Evolutionary conservation across 2,113 vertebrate genomes (phyloP), one percentile per base, ranked within the genome.

Genomic region (Microcebus griseorufus): DNA sequence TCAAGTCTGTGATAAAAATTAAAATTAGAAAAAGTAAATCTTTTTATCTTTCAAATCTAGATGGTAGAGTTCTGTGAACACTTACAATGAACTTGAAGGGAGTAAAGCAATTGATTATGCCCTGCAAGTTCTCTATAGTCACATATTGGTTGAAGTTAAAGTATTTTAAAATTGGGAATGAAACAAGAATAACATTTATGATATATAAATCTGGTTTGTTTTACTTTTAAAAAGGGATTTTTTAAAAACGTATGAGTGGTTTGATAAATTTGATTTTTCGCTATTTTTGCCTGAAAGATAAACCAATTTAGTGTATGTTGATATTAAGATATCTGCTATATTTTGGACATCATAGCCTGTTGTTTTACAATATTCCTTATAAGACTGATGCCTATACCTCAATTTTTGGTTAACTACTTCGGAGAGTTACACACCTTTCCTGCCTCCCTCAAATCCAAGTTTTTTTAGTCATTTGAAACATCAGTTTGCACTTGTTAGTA

Each of bases 71-170:
- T 84, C 76, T 95, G 48, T 67, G 69, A 90, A 92, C 37, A 90
- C 18, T 83, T 92, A 90, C 0, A 82, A 76, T 90, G 78, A 96
- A 93, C 72, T 42, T 88, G 65, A 93, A 87, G 53, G 48, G 1
- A 93, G 7, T 83, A 34, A 84, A 88, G 65, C 64, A 94, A 94
- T 83, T 78, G 39, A 90, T 73, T 91, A 75, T 88, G 25, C 37
- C 91, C 51, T 48, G 88, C 37, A 89, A 76, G 62, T 78, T 16
- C 4, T 12, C 80, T 67, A 51, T 76, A 65, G 75, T 85, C 55
- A 92, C 60, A 80, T 64, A 55, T 32, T 85, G n/a, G n/a, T 65
- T 93, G 45, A 88, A 96, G 90, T 87, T 90, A 93, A 96, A 95
- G 48, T 93, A 85, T 88, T 89, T 92, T 79, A 88, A 92, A 94